These are phyloP conservation scores for Eudemis profundana DNA, from an alignment of 2,888 invertebrate genomes.

Conservation along the genomic window DNA sequence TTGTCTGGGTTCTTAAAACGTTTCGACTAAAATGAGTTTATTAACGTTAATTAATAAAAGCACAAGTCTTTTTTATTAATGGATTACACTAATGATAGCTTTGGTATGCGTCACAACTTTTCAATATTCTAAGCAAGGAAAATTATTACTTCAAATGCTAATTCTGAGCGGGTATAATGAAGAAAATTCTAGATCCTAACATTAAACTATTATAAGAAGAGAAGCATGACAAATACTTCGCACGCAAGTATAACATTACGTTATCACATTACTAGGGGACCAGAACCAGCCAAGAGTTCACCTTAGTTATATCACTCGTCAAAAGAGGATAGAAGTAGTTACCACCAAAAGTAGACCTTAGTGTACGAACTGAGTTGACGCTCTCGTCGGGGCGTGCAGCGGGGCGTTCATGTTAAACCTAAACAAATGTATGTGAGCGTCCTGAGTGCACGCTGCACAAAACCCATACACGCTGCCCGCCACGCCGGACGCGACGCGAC, in stretches of 20 bases:
- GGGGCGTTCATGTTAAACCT: too few species aligned
- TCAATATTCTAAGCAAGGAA: slow-evolving; percentile 16
- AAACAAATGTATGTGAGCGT: too few species aligned
- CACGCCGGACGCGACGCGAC: too few species aligned
- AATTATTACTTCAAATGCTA: slow-evolving; percentile 12
- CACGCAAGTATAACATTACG: slow-evolving; percentile 5
- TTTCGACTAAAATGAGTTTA: too few species aligned
- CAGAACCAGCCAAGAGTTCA: neutral
- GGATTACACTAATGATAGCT: slow-evolving; percentile 22
- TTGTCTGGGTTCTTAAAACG: neutral
- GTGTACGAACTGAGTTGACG: too few species aligned
- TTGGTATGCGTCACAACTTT: slow-evolving; percentile 25
- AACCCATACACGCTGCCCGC: too few species aligned
- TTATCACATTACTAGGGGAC: neutral
- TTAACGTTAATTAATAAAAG: neutral
- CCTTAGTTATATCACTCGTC: too few species aligned
- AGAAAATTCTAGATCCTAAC: slow-evolving; percentile 23
- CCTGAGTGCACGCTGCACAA: too few species aligned
- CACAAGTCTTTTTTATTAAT: slow-evolving; percentile 32
- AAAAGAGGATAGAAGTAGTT: too few species aligned
- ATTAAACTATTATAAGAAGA: slow-evolving; percentile 23
- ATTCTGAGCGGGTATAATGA: slow-evolving; percentile 26
- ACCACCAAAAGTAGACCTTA: too few species aligned
- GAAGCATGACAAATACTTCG: slow-evolving; percentile 10
- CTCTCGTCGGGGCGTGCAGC: too few species aligned